These are phyloP conservation scores for Unio pictorum DNA, from an alignment of 2,888 invertebrate species.

Conservation along the genomic window DNA sequence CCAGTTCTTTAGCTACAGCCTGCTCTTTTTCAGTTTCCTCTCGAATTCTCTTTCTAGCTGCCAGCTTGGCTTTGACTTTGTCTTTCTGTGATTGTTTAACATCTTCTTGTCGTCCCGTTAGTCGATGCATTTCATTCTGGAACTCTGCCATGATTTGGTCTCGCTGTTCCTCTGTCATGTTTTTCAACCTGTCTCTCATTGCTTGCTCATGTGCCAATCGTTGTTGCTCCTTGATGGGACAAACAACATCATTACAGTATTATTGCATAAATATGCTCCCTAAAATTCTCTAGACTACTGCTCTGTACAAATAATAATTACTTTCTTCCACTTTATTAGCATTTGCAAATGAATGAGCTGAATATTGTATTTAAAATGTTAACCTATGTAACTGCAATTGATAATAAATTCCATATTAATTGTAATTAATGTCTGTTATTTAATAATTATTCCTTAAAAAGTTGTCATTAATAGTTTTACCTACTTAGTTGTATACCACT, in stretches of 20 bases:
- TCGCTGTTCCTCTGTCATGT: constrained; percentile 48
- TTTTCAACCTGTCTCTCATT: constrained; percentile 48
- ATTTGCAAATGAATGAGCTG: too few relatives aligned
- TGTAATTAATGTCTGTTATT: too few relatives aligned
- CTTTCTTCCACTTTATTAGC: too few relatives aligned
- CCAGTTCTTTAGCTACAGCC: constrained; percentile 62
- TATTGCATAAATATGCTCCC: not conserved
- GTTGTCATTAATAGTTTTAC: too few relatives aligned
- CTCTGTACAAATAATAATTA: too few relatives aligned
- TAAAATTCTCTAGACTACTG: too few relatives aligned
- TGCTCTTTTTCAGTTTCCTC: constrained; percentile 63
- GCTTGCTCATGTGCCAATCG: constrained; percentile 44
- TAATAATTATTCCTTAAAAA: too few relatives aligned
- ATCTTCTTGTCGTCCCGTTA: constrained; percentile 42
- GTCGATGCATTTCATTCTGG: constrained; percentile 42
- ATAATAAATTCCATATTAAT: too few relatives aligned
- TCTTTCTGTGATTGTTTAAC: constrained; percentile 49
- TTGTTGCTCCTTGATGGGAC: constrained; percentile 42
- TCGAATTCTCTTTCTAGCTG: constrained; percentile 64
- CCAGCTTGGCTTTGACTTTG: constrained; percentile 62
- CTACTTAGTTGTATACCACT: too few relatives aligned
- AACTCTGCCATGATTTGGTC: constrained; percentile 55
- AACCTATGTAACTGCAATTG: too few relatives aligned
- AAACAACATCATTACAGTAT: constrained; percentile 1
- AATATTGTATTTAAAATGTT: too few relatives aligned